phyloP scores from a whole-genome alignment of 2,113 vertebrate genomes.

The Trachemys scripta region DNA sequence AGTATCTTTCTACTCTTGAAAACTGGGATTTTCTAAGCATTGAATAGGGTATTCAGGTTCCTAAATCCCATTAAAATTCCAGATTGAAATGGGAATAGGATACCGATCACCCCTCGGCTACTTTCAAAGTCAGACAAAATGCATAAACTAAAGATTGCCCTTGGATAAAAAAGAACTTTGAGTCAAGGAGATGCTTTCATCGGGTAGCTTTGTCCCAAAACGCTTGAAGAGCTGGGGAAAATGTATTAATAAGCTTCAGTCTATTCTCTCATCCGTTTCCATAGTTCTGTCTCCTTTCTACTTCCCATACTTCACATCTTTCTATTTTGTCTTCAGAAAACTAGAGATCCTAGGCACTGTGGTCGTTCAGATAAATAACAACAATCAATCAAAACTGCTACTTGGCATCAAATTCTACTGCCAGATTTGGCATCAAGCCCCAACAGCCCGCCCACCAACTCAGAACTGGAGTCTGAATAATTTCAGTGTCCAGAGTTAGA shows the following conservation, averaged over 20 bases:
- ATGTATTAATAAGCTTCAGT: background rate
- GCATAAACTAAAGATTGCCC: background rate
- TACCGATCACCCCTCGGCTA: background rate
- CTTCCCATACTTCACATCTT: background rate
- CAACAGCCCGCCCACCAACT: accelerated
- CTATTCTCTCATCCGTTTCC: background rate
- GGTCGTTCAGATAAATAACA: accelerated
- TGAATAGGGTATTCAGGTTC: background rate
- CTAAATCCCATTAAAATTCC: background rate
- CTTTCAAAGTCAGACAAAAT: background rate
- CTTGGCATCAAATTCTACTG: background rate
- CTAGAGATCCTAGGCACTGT: background rate
- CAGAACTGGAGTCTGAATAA: background rate
- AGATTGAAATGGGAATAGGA: background rate
- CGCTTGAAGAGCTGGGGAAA: background rate
- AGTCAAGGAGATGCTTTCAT: background rate
- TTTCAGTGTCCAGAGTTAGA: background rate
- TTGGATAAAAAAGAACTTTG: background rate
- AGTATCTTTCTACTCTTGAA: background rate
- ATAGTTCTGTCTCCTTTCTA: background rate
- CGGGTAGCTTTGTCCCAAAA: background rate
- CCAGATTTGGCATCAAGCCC: accelerated
- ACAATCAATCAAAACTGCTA: background rate
- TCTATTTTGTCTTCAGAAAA: background rate
- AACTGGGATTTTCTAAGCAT: background rate